A percentile compares a stretch with the other conserved stretches of the same genome.
These are phyloP conservation scores for Sericinus montela DNA, from an alignment of 2,888 invertebrate species.

Conservation along the genomic window DNA sequence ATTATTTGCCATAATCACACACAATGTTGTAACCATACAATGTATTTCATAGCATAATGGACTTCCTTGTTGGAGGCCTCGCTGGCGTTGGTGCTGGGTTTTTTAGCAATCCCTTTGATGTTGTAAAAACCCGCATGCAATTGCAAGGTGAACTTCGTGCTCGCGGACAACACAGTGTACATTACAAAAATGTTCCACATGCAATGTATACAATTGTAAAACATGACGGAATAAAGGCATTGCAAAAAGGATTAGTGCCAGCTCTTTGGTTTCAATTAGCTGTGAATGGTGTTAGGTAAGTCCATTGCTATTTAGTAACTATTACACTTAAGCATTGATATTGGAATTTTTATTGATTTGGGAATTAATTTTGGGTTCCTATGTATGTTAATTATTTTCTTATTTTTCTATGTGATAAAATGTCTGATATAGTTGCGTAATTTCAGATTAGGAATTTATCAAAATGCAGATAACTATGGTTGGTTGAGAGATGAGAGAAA, in stretches of 20 bases:
- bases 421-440: neutral
- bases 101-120: conserved; percentile 94
- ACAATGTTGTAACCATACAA: neutral
- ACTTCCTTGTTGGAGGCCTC: conserved; percentile 87
- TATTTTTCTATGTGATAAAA: neutral
- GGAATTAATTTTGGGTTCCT: too few species aligned
- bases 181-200: conserved; percentile 88
- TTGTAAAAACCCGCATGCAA: conserved; percentile 93
- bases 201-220: conserved; percentile 86
- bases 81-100: conserved; percentile 88
- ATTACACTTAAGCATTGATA: neutral
- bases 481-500: conserved; percentile 81
- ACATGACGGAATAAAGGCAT: conserved; percentile 86
- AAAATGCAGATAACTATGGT: conserved; percentile 84
- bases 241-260: conserved; percentile 89
- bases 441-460: conserved; percentile 86
- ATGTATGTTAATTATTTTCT: too few species aligned
- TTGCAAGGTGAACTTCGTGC: conserved; percentile 89
- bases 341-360: too few species aligned
- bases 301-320: conserved; percentile 4
- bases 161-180: conserved; percentile 79
- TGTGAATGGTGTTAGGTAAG: conserved; percentile 80
- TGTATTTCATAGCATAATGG: conserved; percentile 62
- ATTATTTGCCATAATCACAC: too few species aligned
- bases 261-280: conserved; percentile 90